Evolutionary conservation across 2,888 invertebrate genomes (phyloP), one percentile per base, ranked within the genome.

Genomic region (Myathropa florea): DNA sequence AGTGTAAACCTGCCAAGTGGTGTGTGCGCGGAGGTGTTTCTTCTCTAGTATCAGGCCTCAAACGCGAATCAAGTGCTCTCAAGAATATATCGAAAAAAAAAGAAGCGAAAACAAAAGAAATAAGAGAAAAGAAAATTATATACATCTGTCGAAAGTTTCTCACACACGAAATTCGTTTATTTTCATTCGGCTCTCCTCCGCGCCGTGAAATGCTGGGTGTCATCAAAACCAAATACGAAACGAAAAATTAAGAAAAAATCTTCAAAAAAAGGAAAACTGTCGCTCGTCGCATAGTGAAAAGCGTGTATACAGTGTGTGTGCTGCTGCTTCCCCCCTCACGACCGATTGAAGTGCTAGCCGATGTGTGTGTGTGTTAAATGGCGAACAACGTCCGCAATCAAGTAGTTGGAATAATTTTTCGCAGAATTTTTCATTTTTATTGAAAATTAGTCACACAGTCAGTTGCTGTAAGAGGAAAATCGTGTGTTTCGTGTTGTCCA

Each of bases 81-180:
- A 36, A 21, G 3, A 6, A 46, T 46, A 46, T 53, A 57, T 23
- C 36, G 14, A 33, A n/a, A 33, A 4, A 28, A 64, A 33, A 14
- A 36, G 12, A 23, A 55, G 55, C 21, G 63, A 75, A 68, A 67
- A 70, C 63, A 59, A 70, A 33, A 68, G 26, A 46, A 67, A 39
- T 24, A 30, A 55, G 64, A 26, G 14, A 57, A 76, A 76, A 59
- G 36, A 28, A 76, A 59, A 61, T 55, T 67, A 70, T 77, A 39
- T 82, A 71, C 63, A 79, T 86, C 75, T 86, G 65, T 83, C 61
- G 86, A 86, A 75, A 86, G 83, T 83, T 83, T 71, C 24, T 14
- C 57, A 53, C 61, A 73, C 39, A 72, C 70, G 24, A 73, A 82
- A 71, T 70, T 57, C 65, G 60, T 76, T 80, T 30, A 76, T 61